Evolutionary conservation across 2,888 invertebrate species (phyloP), one percentile per base, ranked within the genome.

Genomic region (Leuctra nigra): DNA sequence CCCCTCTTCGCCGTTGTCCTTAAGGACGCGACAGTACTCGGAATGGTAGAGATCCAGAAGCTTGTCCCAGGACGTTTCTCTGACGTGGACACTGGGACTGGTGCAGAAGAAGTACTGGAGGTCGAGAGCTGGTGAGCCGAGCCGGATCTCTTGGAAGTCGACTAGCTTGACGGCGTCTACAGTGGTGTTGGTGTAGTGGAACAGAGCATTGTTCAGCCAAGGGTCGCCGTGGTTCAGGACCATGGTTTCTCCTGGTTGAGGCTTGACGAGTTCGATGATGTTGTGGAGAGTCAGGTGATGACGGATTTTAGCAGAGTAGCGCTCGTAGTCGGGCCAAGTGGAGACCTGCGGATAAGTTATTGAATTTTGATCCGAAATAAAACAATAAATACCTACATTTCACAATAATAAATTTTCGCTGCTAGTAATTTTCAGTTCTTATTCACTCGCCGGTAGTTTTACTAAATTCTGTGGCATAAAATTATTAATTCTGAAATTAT

Each of bases 191-290:
- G 13, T 4, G 23, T 53, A 57, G 7, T 38, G 33, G 38, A 60
- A 62, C 18, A 62, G 23, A 13, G 58, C 47, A 52, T 62, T 62
- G 54, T 61, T 62, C 6, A 56, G 29, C 60, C 60, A 62, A 22
- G 36, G 56, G 36, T 62, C 62, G 0, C 62, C 62, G 36, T 62
- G 62, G 39, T 57, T 59, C 22, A 61, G 33, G 3, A 60, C 59
- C 16, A 54, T 41, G 6, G 55, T 36, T 2, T 38, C 18, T 16
- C 41, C 39, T 13, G 54, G 14, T 25, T 38, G 36, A 2, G 46
- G 47, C 2, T 14, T 47, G 1, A 58, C 20, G 22, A 39, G 6
- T 16, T 55, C 11, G 13, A 22, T 22, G 11, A 57, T 16, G 7
- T 18, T 20, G 11, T 18, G 24, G 11, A 46, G 25, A 2, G 50